These are phyloP conservation scores for Amphimedon queenslandica DNA, from an alignment of 37 sponge, comb jelly and placozoan species.

Conservation along the genomic window DNA sequence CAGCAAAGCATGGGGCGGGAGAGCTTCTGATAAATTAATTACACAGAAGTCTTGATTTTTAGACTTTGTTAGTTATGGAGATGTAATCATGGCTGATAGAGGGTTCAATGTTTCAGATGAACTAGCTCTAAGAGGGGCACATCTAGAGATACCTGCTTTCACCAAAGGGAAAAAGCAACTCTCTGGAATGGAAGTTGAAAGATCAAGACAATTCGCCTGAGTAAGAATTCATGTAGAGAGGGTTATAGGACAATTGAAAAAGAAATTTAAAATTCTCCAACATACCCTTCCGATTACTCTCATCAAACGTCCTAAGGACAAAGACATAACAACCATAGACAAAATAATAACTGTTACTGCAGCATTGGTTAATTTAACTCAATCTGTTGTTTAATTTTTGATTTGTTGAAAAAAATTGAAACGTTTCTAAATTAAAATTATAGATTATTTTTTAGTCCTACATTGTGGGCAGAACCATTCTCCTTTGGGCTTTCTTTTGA, in stretches of 20 bases:
- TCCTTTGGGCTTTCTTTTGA: slow-evolving; percentile 16
- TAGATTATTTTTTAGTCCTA: slow-evolving; percentile 11
- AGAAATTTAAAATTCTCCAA: slow-evolving; percentile 39
- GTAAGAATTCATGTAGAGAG: too few relatives aligned
- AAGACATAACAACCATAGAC: slow-evolving; percentile 22
- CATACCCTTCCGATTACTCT: slow-evolving; percentile 17
- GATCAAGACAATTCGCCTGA: too few relatives aligned
- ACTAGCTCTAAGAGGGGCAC: too few relatives aligned
- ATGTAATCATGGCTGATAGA: too few relatives aligned
- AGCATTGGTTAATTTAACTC: slow-evolving; percentile 15
- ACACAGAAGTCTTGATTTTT: too few relatives aligned
- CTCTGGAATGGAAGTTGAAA: too few relatives aligned
- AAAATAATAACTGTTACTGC: slow-evolving; percentile 19
- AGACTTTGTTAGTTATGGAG: too few relatives aligned
- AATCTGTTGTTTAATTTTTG: neutral
- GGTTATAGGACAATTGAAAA: slow-evolving; percentile 35
- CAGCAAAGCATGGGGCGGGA: too few relatives aligned
- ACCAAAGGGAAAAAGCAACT: too few relatives aligned
- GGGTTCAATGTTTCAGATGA: too few relatives aligned
- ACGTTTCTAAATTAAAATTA: neutral
- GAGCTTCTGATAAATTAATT: too few relatives aligned
- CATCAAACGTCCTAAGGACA: slow-evolving; percentile 2
- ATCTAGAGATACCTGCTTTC: too few relatives aligned
- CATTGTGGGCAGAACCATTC: slow-evolving; percentile 42
- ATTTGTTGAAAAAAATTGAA: neutral